Base-by-base conservation (phyloP, 2,888 invertebrate species). In the Gymnoscelis rufifasciata region DNA sequence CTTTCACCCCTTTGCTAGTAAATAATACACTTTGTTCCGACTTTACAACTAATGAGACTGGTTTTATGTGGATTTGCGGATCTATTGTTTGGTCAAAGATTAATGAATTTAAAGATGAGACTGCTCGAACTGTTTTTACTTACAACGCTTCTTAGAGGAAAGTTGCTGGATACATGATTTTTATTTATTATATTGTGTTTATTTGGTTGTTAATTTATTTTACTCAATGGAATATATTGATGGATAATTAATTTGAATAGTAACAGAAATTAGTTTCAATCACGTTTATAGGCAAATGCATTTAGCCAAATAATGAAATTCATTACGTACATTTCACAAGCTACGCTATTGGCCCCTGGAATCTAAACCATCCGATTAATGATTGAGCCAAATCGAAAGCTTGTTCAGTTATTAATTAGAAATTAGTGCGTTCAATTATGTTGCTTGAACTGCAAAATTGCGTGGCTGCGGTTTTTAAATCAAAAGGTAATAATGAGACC, bases 1-100 rank as follows among this genome's bases (percentile, higher is more conserved):
- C 67, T 62, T 62, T 64, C 71, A 74, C 71, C 80, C 79, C 69
- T 74, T 75, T 68, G 51, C 42, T 61, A 58, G 57, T 60, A 62
- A 52, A 66, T 67, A 64, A 62, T 63, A 64, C 59, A 63, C 66
- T 61, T 66, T 54, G 49, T 35, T 43, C 50, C 39, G 35, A 43
- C 19, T 50, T 52, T 40, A 38, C 55, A 58, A 62, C 63, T 67
- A 76, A 73, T 71, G 62, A 66, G 56, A 54, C 44, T 43, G 41
- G 61, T 14, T 30, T 33, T 35, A 13, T 48, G 28, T 10, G 56
- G 50, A 50, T 50, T 50, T 49, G 28, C 23, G 39, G 36, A 43
- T 26, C 29, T 33, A 43, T 35, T 45, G 38, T 15, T 35, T 38
- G 29, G 11, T 35, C 45, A 50, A 11, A 50, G 50, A 50, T 38